Evolutionary conservation across 2,113 vertebrate genomes (phyloP).

Genomic region (Morone chrysops): DNA sequence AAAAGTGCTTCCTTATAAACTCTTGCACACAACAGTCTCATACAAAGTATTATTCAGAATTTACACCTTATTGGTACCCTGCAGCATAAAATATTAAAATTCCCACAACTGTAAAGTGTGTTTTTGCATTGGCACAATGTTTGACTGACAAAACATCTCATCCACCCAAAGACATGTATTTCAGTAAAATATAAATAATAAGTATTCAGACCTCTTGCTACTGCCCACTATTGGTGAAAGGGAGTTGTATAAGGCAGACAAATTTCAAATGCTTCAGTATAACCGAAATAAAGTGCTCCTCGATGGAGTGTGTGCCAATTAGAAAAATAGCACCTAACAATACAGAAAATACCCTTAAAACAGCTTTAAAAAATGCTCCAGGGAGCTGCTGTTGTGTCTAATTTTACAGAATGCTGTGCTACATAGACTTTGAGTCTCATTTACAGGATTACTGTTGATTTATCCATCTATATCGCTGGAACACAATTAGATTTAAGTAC

Average conservation of each 20-base stretch:
- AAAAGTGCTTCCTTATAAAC: too few relatives aligned
- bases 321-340: not conserved
- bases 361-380: constrained; percentile 6
- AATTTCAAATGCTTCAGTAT: not conserved
- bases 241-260: not conserved
- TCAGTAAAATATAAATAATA: not conserved
- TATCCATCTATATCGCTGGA: not conserved
- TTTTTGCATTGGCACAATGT: too few relatives aligned
- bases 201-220: not conserved
- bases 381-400: not conserved
- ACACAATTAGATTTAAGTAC: not conserved
- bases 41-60: not conserved
- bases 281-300: constrained; percentile 7
- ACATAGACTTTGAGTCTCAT: constrained; percentile 1
- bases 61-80: not conserved
- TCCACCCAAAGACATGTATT: not conserved
- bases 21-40: not conserved
- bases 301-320: not conserved
- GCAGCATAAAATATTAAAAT: not conserved
- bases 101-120: not conserved
- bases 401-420: not conserved
- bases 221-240: not conserved
- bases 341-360: not conserved
- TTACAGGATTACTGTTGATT: constrained; percentile 18
- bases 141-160: not conserved